These are phyloP conservation scores for Stenodera caucasica DNA, from an alignment of 2,888 invertebrate genomes.

Conservation along the genomic window DNA sequence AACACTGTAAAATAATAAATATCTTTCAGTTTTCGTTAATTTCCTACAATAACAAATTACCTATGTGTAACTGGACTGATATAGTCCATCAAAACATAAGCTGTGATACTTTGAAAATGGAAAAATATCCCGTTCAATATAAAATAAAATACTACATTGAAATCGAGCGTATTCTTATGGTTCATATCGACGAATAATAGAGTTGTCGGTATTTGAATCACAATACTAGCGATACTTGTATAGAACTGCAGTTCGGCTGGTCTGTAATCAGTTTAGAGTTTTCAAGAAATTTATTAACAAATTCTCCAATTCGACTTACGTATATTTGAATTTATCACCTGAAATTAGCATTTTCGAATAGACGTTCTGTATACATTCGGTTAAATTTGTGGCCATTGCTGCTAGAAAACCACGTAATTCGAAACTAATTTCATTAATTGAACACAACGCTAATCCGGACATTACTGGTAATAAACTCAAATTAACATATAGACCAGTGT, in stretches of 20 bases:
- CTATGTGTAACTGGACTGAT: constrained; percentile 80
- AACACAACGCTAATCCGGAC: constrained; percentile 74
- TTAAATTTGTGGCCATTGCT: constrained; percentile 76
- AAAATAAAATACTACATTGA: constrained; percentile 61
- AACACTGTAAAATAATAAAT: constrained; percentile 61
- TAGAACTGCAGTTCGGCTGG: constrained; percentile 80
- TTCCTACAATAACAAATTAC: constrained; percentile 50
- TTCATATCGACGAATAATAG: constrained; percentile 67
- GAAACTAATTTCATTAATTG: constrained; percentile 77
- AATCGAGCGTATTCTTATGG: constrained; percentile 57
- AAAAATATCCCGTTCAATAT: constrained; percentile 74
- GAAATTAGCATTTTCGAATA: constrained; percentile 77
- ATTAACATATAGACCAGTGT: constrained; percentile 68
- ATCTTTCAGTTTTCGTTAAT: constrained; percentile 1
- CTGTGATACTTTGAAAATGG: constrained; percentile 79
- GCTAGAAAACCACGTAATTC: constrained; percentile 72
- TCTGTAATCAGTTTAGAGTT: constrained; percentile 52
- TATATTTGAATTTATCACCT: constrained; percentile 72
- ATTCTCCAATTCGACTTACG: constrained; percentile 60
- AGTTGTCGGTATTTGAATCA: constrained; percentile 72
- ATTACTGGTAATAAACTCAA: constrained; percentile 75
- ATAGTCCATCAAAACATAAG: constrained; percentile 77
- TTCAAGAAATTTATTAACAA: constrained; percentile 10
- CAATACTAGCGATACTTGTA: constrained; percentile 72
- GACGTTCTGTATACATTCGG: constrained; percentile 79